A percentile compares a stretch with the other conserved stretches of the same genome.
Evolutionary conservation across 2,888 invertebrate genomes (phyloP).

Genomic region (Tipula confusa): DNA sequence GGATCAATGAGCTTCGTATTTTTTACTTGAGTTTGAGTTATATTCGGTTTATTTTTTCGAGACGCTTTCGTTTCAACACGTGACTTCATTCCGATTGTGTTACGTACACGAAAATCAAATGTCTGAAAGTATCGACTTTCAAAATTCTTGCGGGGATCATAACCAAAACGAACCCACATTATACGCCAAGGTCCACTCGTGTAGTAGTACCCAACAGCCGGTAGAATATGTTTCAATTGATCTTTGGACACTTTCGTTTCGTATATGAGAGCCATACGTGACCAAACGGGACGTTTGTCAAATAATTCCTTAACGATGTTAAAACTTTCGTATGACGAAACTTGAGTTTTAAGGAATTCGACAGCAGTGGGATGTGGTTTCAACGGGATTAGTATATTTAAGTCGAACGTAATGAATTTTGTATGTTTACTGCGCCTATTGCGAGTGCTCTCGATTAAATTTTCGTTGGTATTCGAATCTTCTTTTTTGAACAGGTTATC

Average conservation of each 20-base stretch:
- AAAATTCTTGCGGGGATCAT: conserved; percentile 82
- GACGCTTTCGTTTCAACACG: conserved; percentile 39
- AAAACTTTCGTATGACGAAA: conserved; percentile 51
- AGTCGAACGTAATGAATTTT: conserved; percentile 59
- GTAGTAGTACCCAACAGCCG: conserved; percentile 80
- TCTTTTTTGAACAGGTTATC: conserved; percentile 46
- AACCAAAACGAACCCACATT: conserved; percentile 85
- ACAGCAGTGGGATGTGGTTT: conserved; percentile 58
- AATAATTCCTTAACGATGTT: conserved; percentile 57
- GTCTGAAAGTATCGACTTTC: conserved; percentile 80
- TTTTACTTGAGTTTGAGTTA: conserved; percentile 26
- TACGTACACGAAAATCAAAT: conserved; percentile 69
- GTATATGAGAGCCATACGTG: conserved; percentile 67
- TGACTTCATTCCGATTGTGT: conserved; percentile 45
- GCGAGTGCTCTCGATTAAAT: conserved; percentile 52
- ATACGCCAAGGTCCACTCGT: conserved; percentile 88
- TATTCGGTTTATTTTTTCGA: conserved; percentile 20
- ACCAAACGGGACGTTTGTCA: conserved; percentile 85
- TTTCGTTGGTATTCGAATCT: conserved; percentile 43
- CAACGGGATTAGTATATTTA: conserved; percentile 58
- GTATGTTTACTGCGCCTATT: conserved; percentile 57
- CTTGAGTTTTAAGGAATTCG: conserved; percentile 53
- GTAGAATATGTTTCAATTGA: conserved; percentile 71
- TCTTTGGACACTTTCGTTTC: conserved; percentile 58
- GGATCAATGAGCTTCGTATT: neutral